phyloP scores from a whole-genome alignment of 2,888 invertebrate species.

The Pecten maximus region DNA sequence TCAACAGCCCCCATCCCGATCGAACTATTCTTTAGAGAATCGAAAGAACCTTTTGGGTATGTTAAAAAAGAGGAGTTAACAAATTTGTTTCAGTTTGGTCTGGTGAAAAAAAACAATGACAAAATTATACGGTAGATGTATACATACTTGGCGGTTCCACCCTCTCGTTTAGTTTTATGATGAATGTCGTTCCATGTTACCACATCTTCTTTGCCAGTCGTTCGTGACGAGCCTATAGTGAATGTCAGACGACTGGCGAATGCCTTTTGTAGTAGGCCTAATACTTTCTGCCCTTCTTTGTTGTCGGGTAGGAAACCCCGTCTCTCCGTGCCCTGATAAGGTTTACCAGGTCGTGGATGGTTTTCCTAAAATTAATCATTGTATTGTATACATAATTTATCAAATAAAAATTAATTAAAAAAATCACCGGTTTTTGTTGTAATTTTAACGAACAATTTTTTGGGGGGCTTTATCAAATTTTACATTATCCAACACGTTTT shows the following conservation, averaged over 20 bases:
- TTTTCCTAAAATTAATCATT: slow-evolving; percentile 53
- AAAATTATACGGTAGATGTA: neutral
- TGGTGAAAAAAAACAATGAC: no score
- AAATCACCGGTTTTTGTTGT: no score
- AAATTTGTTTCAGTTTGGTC: no score
- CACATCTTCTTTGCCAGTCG: slow-evolving; percentile 72
- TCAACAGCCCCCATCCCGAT: no score
- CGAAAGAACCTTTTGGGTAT: no score
- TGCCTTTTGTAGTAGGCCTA: slow-evolving; percentile 68
- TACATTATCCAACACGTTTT: no score
- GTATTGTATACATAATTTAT: no score
- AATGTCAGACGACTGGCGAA: slow-evolving; percentile 71
- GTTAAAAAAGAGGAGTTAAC: no score
- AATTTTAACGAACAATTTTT: no score
- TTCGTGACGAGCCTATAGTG: slow-evolving; percentile 73
- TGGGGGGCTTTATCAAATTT: no score
- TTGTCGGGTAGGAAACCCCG: slow-evolving; percentile 76
- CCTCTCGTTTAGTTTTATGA: slow-evolving; percentile 71
- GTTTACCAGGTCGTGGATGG: slow-evolving; percentile 74
- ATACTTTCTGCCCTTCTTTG: slow-evolving; percentile 69
- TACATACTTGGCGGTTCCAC: slow-evolving; percentile 55
- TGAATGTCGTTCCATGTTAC: slow-evolving; percentile 76
- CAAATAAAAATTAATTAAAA: no score
- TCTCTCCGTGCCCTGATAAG: slow-evolving; percentile 71
- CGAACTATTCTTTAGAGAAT: no score